phyloP scores from a whole-genome alignment of 2,113 vertebrate species.

The Chinchilla lanigera region DNA sequence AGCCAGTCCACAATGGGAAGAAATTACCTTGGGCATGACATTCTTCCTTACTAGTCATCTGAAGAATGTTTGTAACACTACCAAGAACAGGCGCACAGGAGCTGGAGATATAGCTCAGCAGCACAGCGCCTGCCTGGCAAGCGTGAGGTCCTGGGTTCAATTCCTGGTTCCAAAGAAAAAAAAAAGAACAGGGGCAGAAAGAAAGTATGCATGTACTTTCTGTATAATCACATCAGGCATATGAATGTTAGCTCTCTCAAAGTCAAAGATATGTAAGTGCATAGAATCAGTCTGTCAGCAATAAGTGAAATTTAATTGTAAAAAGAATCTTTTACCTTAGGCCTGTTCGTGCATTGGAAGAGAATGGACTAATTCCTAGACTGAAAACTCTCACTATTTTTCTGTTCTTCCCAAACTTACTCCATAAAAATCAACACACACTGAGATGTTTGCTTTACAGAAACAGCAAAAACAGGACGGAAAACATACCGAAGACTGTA shows the following conservation, averaged over 20 bases:
- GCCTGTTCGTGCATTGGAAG: not conserved
- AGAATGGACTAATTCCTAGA: not conserved
- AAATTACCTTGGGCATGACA: not conserved
- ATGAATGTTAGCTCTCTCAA: not conserved
- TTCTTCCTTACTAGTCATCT: constrained; percentile 17
- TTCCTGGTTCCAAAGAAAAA: too few relatives aligned
- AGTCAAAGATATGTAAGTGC: not conserved
- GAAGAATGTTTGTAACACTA: not conserved
- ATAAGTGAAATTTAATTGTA: not conserved
- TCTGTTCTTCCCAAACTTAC: not conserved
- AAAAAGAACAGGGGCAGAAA: not conserved
- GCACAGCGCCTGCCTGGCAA: too few relatives aligned
- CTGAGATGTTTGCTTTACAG: not conserved
- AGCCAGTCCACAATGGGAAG: not conserved
- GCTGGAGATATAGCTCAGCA: too few relatives aligned
- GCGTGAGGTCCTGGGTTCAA: too few relatives aligned
- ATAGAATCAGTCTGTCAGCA: not conserved
- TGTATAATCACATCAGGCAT: not conserved
- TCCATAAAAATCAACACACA: not conserved
- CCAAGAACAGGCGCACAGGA: not conserved
- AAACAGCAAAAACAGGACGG: not conserved
- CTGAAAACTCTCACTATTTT: not conserved
- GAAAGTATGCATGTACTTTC: not conserved
- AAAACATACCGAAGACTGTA: not conserved
- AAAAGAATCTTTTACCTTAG: not conserved